These are phyloP conservation scores for Macquaria australasica DNA, from an alignment of 2,113 vertebrate genomes.

Conservation along the genomic window DNA sequence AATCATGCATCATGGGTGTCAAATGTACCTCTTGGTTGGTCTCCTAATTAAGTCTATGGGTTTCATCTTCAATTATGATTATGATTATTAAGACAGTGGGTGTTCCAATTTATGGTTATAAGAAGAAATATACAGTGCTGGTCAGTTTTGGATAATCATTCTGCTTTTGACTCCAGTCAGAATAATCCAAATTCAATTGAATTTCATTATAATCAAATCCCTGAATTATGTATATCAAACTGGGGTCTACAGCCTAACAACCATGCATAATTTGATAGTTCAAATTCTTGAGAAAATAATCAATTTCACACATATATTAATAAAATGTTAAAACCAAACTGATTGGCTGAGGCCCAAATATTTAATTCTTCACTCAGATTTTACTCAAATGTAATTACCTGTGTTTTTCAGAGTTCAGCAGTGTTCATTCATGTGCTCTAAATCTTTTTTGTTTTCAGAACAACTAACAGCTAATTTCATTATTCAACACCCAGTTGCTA, in stretches of 20 bases:
- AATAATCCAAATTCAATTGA: not conserved
- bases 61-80: slow-evolving; percentile 42
- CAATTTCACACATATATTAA: not conserved
- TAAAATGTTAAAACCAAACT: too few relatives aligned
- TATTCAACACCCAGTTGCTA: not conserved
- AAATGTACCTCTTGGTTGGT: slow-evolving; percentile 19
- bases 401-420: not conserved
- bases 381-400: not conserved
- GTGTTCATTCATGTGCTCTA: not conserved
- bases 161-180: not conserved
- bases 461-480: not conserved
- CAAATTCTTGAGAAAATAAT: not conserved
- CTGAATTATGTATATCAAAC: not conserved
- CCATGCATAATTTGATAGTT: not conserved
- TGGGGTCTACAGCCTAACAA: not conserved
- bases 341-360: not conserved
- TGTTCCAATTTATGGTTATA: not conserved
- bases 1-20: slow-evolving; percentile 36
- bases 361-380: not conserved
- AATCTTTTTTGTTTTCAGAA: too few relatives aligned
- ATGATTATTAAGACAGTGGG: slow-evolving; percentile 6
- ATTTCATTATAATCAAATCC: not conserved
- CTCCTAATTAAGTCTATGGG: slow-evolving; percentile 21
- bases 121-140: not conserved
- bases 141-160: not conserved